Evolutionary conservation across 1,140 invertebrate genomes (phyloP), one percentile per base, ranked within the genome.

Genomic region (Cydia fagiglandana): DNA sequence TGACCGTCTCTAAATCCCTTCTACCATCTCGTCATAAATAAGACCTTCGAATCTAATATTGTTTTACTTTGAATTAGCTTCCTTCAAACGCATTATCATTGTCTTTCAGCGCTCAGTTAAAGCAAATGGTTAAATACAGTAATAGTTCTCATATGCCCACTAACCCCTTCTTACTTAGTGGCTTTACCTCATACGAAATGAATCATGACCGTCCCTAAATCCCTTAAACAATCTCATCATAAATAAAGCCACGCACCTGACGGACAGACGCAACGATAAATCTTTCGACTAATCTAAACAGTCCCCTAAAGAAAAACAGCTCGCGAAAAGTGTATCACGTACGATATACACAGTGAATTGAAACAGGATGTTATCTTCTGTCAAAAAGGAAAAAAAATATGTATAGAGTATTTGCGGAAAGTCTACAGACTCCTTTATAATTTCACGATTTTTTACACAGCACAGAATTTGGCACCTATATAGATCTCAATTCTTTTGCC

Each of bases 211-310:
- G 28, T 38, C 66, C 45, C 66, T 17, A 41, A 70, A 70, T 70
- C 66, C 66, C 66, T 70, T 70, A 70, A 70, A 70, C 66, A 41
- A 45, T 45, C 66, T 70, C 66, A 70, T 70, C 66, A 70, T 70
- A 70, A 70, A 70, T 70, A 70, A 70, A 70, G 64, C 64, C 64
- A 13, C 66, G 13, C 75, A 81, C 76, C 77, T 81, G 78, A 75
- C 78, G 68, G 77, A 74, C 75, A 38, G 68, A 74, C 75, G 45
- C 73, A n/a, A 74, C 78, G 78, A 86, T 88, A 89, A 89, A 89
- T 89, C 84, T 86, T 79, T 77, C 80, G 77, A 75, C 83, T 88
- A 86, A 88, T 81, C 84, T 81, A 77, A 86, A 84, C 80, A 80
- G 79, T 80, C 78, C 77, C 77, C 68, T 70, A 84, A 84, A 80